Evolutionary conservation across 2,113 vertebrate genomes (phyloP).

Genomic region (Corythoichthys haematopterus): DNA sequence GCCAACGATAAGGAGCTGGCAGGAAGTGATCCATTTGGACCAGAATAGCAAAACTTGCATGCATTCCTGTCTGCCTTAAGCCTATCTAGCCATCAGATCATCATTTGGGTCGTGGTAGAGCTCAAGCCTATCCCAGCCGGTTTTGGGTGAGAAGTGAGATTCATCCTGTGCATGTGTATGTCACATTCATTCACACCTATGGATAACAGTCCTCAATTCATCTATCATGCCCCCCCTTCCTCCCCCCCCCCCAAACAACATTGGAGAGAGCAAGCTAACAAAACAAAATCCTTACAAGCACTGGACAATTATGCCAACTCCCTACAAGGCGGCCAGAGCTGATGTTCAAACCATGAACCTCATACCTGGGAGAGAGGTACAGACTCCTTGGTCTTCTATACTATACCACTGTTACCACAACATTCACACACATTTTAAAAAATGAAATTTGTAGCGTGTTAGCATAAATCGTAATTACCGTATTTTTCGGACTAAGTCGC

Average conservation of each 20-base stretch:
- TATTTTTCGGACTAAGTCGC: too few relatives aligned
- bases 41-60: slow-evolving; percentile 9
- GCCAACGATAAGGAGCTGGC: slow-evolving; percentile 42
- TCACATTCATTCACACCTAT: too few relatives aligned
- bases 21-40: slow-evolving; percentile 49
- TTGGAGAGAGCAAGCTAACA: too few relatives aligned
- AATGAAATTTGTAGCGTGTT: too few relatives aligned
- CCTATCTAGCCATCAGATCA: background rate
- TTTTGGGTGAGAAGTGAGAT: background rate
- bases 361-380: background rate
- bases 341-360: background rate
- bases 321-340: background rate
- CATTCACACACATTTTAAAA: background rate
- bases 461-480: too few relatives aligned
- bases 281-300: too few relatives aligned
- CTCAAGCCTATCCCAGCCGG: background rate
- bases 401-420: background rate
- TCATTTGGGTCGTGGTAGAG: background rate
- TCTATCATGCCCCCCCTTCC: too few relatives aligned
- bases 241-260: too few relatives aligned
- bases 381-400: background rate
- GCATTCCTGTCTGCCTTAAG: slow-evolving; percentile 12
- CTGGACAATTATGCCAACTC: background rate
- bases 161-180: too few relatives aligned
- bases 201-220: too few relatives aligned